A percentile compares a stretch with the other conserved stretches of the same genome.
Evolutionary conservation across 2,888 invertebrate genomes (phyloP).

Genomic region (Acrobasis repandana): DNA sequence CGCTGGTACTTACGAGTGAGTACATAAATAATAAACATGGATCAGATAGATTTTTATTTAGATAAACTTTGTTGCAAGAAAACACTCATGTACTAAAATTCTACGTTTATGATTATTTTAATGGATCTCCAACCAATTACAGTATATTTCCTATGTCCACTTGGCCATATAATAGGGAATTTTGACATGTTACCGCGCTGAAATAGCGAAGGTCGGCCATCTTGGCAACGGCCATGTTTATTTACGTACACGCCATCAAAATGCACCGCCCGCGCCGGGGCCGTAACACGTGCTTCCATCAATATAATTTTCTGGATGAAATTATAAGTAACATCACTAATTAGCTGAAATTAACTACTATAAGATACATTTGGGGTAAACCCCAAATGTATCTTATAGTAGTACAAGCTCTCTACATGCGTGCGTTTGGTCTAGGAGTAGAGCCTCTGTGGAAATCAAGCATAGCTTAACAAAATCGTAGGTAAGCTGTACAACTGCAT

Average conservation of each 20-base stretch:
- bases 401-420: too few species aligned
- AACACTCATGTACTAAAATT: neutral
- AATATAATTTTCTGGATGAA: constrained; percentile 41
- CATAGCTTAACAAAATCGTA: too few species aligned
- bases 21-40: too few species aligned
- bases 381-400: too few species aligned
- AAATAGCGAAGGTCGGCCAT: constrained; percentile 80
- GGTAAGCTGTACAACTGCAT: too few species aligned
- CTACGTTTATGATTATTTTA: neutral
- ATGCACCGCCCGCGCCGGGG: constrained; percentile 62
- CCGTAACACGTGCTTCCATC: constrained; percentile 66
- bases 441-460: too few species aligned
- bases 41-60: too few species aligned
- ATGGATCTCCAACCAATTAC: neutral
- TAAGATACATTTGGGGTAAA: too few species aligned
- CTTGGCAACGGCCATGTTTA: constrained; percentile 78
- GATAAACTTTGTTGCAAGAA: too few species aligned
- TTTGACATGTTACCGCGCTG: constrained; percentile 60
- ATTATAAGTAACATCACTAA: neutral
- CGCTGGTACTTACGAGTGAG: too few species aligned
- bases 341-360: neutral
- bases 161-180: constrained; percentile 57
- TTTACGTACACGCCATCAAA: constrained; percentile 79
- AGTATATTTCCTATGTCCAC: constrained; percentile 41
- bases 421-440: too few species aligned